Evolutionary conservation across 2,888 invertebrate genomes (phyloP), one percentile per base, ranked within the genome.

Genomic region (Synanthedon formicaeformis): DNA sequence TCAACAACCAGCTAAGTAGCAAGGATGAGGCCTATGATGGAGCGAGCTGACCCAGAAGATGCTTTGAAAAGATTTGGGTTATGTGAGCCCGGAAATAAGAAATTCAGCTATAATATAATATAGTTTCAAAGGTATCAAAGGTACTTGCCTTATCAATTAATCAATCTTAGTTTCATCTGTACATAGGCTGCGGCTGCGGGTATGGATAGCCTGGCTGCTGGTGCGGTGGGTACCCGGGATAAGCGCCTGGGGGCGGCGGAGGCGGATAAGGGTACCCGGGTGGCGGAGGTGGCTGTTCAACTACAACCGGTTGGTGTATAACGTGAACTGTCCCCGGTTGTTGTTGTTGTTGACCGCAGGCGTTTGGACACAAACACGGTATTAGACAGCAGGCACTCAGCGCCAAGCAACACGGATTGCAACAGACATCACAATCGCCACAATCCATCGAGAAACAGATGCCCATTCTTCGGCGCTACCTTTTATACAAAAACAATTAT

Each of bases 321-420:
- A 78, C 72, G n/a, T 84, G 73, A 0, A 78, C 75, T 53, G 76
- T 81, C 0, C 75, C 75, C 0, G 75, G 83, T 0, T 61, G 81
- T 50, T 65, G 71, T 12, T 78, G 74, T 45, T 84, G 82, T 55
- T 78, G 81, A 0, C 86, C 86, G 51, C 86, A 86, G 4, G 84
- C 85, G 66, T 86, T 85, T 1, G 85, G 84, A 54, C 86, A 87
- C 53, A 81, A 65, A 59, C 86, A 85, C 14, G 86, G 85, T 13
- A 85, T 66, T 58, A 85, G 66, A 59, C 86, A 87, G 62, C 85
- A 85, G 0, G 86, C 85, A 48, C 84, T 71, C 62, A 86, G 59
- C 34, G 82, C 80, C 71, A 87, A 53, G 55, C 83, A 86, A 65
- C 86, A 87, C 8, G 86, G 85, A 55, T 84, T 84, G 50, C 50